Evolutionary conservation across 2,888 invertebrate genomes (phyloP).

Genomic region (Lithophane leautieri): DNA sequence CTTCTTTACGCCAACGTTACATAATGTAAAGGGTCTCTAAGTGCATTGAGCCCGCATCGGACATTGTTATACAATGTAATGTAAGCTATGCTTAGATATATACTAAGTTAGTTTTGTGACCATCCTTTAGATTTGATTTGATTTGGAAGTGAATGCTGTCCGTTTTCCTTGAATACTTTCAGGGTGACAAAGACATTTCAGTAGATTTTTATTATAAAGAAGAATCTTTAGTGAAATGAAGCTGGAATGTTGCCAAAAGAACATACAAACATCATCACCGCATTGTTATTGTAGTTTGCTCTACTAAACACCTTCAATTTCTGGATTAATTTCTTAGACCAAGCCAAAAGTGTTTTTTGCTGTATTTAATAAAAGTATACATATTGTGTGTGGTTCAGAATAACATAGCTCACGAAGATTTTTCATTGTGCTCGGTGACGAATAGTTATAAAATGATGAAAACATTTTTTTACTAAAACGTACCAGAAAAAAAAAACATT

Average conservation of each 20-base stretch:
- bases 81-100: slow-evolving; percentile 48
- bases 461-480: neutral
- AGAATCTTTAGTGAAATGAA: slow-evolving; percentile 16
- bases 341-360: neutral
- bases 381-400: neutral
- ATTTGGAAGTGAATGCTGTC: slow-evolving; percentile 43
- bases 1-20: neutral
- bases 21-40: slow-evolving; percentile 41
- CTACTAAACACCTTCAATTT: neutral
- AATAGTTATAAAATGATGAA: neutral
- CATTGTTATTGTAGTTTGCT: neutral
- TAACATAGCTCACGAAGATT: neutral
- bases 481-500: neutral
- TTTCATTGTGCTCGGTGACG: neutral
- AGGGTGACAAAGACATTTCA: neutral
- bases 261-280: neutral
- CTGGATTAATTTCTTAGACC: neutral
- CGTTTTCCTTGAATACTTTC: slow-evolving; percentile 8
- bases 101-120: slow-evolving; percentile 35
- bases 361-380: neutral
- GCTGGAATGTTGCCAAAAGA: slow-evolving; percentile 22
- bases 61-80: slow-evolving; percentile 51
- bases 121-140: slow-evolving; percentile 53
- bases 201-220: neutral
- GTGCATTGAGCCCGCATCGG: slow-evolving; percentile 53